phyloP scores from a whole-genome alignment of 2,797 vertebrate species.

The Neosilurus hyrtlii region DNA sequence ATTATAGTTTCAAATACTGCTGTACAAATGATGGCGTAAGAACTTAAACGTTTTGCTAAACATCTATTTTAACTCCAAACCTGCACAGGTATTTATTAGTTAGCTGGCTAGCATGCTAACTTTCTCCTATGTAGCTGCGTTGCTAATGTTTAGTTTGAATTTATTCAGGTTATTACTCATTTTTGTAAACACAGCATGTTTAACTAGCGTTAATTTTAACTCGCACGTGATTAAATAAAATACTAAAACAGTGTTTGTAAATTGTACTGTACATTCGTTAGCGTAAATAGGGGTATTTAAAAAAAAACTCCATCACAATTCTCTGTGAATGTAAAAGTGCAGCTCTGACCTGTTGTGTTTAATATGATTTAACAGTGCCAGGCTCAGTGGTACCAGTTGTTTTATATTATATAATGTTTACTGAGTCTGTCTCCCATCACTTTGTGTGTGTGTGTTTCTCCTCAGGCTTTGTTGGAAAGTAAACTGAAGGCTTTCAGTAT shows the following conservation, averaged over 20 bases:
- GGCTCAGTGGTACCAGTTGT: no score
- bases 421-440: no score
- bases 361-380: no score
- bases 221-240: background rate
- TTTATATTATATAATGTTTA: no score
- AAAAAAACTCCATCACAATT: no score
- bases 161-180: background rate
- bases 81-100: no score
- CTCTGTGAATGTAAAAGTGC: no score
- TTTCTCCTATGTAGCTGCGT: background rate
- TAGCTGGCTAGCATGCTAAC: background rate
- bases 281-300: background rate
- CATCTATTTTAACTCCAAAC: background rate
- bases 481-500: slow-evolving; percentile 97
- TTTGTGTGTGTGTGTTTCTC: background rate
- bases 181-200: background rate
- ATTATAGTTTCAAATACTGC: background rate
- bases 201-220: background rate
- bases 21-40: background rate
- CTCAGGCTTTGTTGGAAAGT: slow-evolving; percentile 89
- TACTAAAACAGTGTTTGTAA: background rate
- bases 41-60: background rate
- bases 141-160: background rate
- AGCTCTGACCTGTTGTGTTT: no score
- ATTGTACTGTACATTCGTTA: background rate